A percentile compares a stretch with the other conserved stretches of the same genome.
Evolutionary conservation across 37 sponge, comb jelly and placozoan genomes (phyloP).

Genomic region (Spongia lamella): DNA sequence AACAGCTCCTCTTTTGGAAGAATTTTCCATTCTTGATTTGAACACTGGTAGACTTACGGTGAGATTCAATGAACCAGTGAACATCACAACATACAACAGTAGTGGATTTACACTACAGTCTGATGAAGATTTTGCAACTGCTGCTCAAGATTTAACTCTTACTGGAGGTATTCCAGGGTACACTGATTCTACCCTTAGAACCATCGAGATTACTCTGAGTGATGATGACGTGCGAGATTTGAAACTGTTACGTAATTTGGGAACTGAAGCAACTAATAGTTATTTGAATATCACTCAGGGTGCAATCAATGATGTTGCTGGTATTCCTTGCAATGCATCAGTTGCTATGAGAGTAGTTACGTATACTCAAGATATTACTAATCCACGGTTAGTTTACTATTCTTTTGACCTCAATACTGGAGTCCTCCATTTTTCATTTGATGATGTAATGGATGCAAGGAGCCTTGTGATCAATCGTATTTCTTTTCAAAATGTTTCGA

Average conservation of each 20-base stretch:
- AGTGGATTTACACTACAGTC: slow-evolving; percentile 57
- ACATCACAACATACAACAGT: slow-evolving; percentile 46
- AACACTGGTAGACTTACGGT: slow-evolving; percentile 52
- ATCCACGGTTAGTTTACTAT: slow-evolving; percentile 55
- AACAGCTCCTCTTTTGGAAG: slow-evolving; percentile 49
- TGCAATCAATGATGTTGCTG: slow-evolving; percentile 76
- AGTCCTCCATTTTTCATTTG: slow-evolving; percentile 61
- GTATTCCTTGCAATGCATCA: slow-evolving; percentile 45
- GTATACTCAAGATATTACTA: slow-evolving; percentile 61
- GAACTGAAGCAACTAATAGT: slow-evolving; percentile 57
- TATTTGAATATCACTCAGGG: slow-evolving; percentile 53
- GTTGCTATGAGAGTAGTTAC: slow-evolving; percentile 30
- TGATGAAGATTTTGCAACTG: neutral
- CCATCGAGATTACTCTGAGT: slow-evolving; percentile 57
- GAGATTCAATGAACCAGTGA: slow-evolving; percentile 80
- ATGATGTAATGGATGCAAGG: slow-evolving; percentile 72
- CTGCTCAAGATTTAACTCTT: slow-evolving; percentile 40
- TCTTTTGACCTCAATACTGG: slow-evolving; percentile 75
- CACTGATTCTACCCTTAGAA: slow-evolving; percentile 18
- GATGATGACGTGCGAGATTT: slow-evolving; percentile 47
- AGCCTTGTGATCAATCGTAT: slow-evolving; percentile 32
- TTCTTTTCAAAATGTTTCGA: slow-evolving; percentile 27
- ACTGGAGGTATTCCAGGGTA: slow-evolving; percentile 30
- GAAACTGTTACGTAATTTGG: slow-evolving; percentile 61
- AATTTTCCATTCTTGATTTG: slow-evolving; percentile 67